A percentile compares a stretch with the other conserved stretches of the same genome.
Evolutionary conservation across 2,888 invertebrate genomes (phyloP).

Genomic region (Trachelus iudaicus): DNA sequence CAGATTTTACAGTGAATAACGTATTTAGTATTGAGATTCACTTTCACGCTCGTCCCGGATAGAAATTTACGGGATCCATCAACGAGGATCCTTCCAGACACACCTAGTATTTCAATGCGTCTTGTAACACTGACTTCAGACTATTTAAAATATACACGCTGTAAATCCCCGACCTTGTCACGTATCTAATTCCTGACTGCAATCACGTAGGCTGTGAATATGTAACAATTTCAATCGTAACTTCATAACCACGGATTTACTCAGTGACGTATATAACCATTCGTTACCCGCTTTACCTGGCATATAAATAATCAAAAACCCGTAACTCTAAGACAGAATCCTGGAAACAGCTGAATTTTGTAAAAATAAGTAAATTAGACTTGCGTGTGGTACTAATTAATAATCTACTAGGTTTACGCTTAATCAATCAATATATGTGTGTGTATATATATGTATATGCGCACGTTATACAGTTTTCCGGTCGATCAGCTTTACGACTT

Average conservation of each 20-base stretch:
- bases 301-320: background rate
- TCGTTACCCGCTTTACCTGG: background rate
- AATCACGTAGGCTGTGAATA: background rate
- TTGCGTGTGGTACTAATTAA: background rate
- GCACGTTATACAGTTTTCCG: background rate
- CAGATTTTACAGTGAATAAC: background rate
- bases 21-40: background rate
- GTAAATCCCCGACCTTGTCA: background rate
- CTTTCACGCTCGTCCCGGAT: background rate
- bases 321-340: background rate
- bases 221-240: background rate
- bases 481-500: background rate
- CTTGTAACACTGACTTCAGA: background rate
- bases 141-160: background rate
- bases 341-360: background rate
- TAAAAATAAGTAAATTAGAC: background rate
- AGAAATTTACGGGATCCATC: background rate
- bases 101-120: background rate
- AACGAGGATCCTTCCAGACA: background rate
- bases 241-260: background rate
- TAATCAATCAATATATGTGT: background rate
- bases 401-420: background rate
- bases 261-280: background rate
- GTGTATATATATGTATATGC: too few relatives aligned
- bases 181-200: background rate